A percentile compares a stretch with the other conserved stretches of the same genome.
Conservation (phyloP, 30 jellyfish, hydroid and myxozoan genomes). For the Catostylus mosaicus region DNA sequence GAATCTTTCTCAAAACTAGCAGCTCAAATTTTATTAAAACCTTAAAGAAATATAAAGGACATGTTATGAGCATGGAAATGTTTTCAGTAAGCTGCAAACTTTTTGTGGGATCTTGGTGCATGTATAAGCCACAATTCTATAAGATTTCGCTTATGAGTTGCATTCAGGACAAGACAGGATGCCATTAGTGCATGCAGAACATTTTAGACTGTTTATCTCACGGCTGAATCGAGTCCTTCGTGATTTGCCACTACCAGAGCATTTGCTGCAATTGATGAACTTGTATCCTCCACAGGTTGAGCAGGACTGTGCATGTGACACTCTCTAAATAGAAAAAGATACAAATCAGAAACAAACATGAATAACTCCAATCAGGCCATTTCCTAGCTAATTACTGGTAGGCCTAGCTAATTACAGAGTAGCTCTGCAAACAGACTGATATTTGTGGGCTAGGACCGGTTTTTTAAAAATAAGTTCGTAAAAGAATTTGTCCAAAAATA, state of each 20-base stretch:
- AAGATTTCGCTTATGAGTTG: constrained; percentile 51
- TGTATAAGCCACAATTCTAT: not conserved
- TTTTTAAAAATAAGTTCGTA: too few relatives aligned
- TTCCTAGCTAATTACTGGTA: too few relatives aligned
- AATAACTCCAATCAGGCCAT: too few relatives aligned
- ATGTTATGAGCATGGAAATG: not conserved
- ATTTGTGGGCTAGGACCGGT: too few relatives aligned
- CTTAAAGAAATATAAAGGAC: not conserved
- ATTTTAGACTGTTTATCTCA: constrained; percentile 72
- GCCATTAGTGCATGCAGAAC: constrained; percentile 89
- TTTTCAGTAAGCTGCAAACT: not conserved
- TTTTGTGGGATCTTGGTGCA: not conserved
- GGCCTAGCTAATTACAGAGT: too few relatives aligned
- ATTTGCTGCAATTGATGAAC: constrained; percentile 73
- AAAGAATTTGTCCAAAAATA: too few relatives aligned
- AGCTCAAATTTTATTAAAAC: too few relatives aligned
- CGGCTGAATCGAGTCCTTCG: constrained; percentile 85
- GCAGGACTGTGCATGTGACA: constrained; percentile 71
- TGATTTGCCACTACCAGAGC: constrained; percentile 96
- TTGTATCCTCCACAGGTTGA: constrained; percentile 85
- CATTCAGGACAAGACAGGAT: constrained; percentile 85
- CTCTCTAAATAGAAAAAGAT: constrained; percentile 41
- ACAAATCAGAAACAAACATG: too few relatives aligned
- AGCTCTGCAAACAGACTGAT: too few relatives aligned
- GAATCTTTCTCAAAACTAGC: too few relatives aligned